These are phyloP conservation scores for Drosophila kuntzei DNA, from an alignment of 2,888 invertebrate species.

Conservation along the genomic window DNA sequence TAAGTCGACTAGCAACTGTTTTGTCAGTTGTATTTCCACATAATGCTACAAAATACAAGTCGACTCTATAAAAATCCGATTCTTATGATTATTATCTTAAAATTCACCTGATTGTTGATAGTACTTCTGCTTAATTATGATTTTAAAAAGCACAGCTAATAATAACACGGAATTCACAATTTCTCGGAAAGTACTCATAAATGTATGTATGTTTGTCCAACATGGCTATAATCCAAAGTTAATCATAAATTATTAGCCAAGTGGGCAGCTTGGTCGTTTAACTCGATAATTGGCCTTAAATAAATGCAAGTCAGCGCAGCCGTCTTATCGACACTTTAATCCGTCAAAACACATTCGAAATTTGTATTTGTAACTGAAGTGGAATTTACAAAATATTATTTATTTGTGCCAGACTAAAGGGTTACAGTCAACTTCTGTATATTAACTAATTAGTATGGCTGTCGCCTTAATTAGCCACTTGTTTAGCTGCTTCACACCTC, in stretches of 20 bases:
- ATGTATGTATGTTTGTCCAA: not conserved
- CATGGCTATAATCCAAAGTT: constrained; percentile 7
- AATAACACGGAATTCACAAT: not conserved
- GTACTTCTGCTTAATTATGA: constrained; percentile 1
- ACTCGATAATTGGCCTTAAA: constrained; percentile 11
- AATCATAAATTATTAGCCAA: constrained; percentile 21
- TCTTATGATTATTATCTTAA: not conserved
- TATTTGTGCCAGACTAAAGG: constrained; percentile 3
- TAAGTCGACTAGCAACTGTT: constrained; percentile 30
- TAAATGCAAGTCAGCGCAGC: constrained; percentile 30
- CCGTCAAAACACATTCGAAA: constrained; percentile 16
- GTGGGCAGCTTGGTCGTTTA: constrained; percentile 2
- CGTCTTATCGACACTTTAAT: constrained; percentile 47
- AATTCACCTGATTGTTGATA: constrained; percentile 1
- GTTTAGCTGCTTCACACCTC: constrained; percentile 34
- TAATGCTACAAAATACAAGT: not conserved
- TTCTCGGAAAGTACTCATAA: constrained; percentile 2
- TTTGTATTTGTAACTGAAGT: not conserved
- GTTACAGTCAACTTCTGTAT: not conserved
- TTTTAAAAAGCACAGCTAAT: not conserved
- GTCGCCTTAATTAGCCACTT: constrained; percentile 48
- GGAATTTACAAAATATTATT: not conserved
- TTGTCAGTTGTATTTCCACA: not conserved
- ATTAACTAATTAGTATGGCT: constrained; percentile 15
- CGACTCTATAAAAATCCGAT: not conserved